Evolutionary conservation across 1,140 invertebrate genomes (phyloP).

Genomic region (Apolygus lucorum): DNA sequence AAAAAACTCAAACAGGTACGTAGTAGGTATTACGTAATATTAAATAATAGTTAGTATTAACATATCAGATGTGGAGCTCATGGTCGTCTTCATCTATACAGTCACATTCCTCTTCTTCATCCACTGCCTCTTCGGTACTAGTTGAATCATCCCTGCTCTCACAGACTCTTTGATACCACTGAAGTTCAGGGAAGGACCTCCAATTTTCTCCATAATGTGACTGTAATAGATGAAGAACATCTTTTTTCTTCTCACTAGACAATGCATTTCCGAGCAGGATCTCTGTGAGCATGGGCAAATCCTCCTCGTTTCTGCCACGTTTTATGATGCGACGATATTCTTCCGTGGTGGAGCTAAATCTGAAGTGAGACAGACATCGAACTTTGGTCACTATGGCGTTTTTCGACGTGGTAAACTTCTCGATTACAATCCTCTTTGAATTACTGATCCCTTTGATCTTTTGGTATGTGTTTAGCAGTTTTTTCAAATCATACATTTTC

Average conservation of each 20-base stretch:
- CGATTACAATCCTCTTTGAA: neutral
- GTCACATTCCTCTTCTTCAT: no score
- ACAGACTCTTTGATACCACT: neutral
- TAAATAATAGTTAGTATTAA: no score
- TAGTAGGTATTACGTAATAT: no score
- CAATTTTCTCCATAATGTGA: constrained; percentile 1
- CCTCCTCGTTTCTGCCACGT: neutral
- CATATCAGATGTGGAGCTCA: no score
- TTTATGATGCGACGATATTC: neutral
- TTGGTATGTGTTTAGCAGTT: neutral
- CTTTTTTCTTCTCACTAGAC: neutral
- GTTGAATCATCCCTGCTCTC: no score
- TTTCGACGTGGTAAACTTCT: neutral
- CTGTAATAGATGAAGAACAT: neutral
- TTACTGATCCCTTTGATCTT: neutral
- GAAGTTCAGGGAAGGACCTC: neutral
- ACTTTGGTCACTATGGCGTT: neutral
- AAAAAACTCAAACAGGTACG: no score
- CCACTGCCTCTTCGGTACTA: no score
- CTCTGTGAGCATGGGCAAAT: neutral
- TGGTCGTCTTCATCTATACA: no score
- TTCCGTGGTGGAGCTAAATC: neutral
- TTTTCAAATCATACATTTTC: constrained; percentile 26
- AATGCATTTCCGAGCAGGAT: no score
- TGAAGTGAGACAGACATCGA: neutral